Percentiles rank a stretch among this genome's conserved stretches.
Evolutionary conservation across 2,888 invertebrate genomes (phyloP).

Genomic region (Poecilus cupreus): DNA sequence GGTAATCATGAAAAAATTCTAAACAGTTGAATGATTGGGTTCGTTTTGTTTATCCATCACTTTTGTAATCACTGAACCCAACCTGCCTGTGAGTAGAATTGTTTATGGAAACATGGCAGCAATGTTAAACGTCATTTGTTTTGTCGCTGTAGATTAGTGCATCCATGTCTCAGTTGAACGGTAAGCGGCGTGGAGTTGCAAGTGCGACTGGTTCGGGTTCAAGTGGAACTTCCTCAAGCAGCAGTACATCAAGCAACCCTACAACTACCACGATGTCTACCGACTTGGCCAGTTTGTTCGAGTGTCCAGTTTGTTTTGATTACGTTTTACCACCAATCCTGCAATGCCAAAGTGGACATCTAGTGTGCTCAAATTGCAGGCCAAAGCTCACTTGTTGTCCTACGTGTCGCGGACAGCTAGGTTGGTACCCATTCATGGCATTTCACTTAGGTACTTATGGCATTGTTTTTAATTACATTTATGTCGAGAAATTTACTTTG

Average conservation of each 20-base stretch:
- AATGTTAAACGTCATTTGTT: neutral
- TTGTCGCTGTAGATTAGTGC: neutral
- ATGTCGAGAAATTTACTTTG: no score
- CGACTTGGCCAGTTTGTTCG: slow-evolving; percentile 93
- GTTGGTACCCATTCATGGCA: slow-evolving; percentile 68
- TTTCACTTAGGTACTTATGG: no score
- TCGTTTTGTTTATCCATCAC: neutral
- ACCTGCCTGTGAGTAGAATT: slow-evolving; percentile 12
- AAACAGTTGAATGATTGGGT: neutral
- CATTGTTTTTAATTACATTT: no score
- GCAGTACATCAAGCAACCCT: slow-evolving; percentile 72
- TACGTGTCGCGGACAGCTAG: slow-evolving; percentile 96
- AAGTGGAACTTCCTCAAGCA: slow-evolving; percentile 63
- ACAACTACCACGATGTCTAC: slow-evolving; percentile 84
- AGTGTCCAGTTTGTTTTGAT: slow-evolving; percentile 99
- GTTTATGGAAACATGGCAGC: neutral
- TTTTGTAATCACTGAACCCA: neutral
- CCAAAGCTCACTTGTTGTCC: slow-evolving; percentile 98
- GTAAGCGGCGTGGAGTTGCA: slow-evolving; percentile 67
- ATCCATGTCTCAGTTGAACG: slow-evolving; percentile 55
- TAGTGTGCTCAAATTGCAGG: slow-evolving; percentile 97
- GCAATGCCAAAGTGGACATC: slow-evolving; percentile 98
- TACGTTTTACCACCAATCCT: slow-evolving; percentile 99
- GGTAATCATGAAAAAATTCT: slow-evolving; percentile 27
- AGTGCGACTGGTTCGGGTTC: slow-evolving; percentile 63